Evolutionary conservation across 2,888 invertebrate species (phyloP), one percentile per base, ranked within the genome.

Genomic region (Clivina fossor): DNA sequence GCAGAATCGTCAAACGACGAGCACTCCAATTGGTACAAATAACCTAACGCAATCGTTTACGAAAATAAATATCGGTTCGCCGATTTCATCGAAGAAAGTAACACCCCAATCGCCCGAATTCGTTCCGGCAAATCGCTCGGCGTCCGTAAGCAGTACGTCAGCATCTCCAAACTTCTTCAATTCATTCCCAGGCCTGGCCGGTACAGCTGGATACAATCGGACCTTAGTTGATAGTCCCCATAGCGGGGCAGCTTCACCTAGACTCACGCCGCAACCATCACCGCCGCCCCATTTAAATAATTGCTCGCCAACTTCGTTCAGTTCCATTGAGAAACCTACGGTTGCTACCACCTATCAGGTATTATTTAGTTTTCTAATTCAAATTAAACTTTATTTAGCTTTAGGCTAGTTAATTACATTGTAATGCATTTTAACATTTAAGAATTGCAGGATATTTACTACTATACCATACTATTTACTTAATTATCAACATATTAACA

Each of bases 61-160:
- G 37, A 70, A 70, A 63, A 64, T 70, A 50, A 64, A 62, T 53
- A 58, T 71, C 35, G 68, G 67, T 57, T 65, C 70, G 33, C 69
- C 71, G 13, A 64, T 70, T 28, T 67, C 71, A 53, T 67, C 73
- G 55, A 74, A 75, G 62, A 73, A 80, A 74, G 77, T 79, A 66
- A 73, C 75, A 44, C 73, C 74, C 56, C 78, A 78, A 65, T 76
- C 78, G 61, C 75, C 78, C 56, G 79, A 79, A 71, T 79, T 78
- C 72, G 76, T 78, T 71, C 77, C 79, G 67, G 72, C 72, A 59
- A 61, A 65, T 60, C 64, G 67, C 54, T 56, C 47, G 57, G 60
- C 63, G 37, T 61, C 60, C 56, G 60, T 60, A 13, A 61, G 61
- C 43, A 64, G 62, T 61, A 65, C 66, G 57, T 66, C 64, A 62